Base-by-base conservation (phyloP, 2,797 vertebrate species). In the Dicrostonyx torquatus region DNA sequence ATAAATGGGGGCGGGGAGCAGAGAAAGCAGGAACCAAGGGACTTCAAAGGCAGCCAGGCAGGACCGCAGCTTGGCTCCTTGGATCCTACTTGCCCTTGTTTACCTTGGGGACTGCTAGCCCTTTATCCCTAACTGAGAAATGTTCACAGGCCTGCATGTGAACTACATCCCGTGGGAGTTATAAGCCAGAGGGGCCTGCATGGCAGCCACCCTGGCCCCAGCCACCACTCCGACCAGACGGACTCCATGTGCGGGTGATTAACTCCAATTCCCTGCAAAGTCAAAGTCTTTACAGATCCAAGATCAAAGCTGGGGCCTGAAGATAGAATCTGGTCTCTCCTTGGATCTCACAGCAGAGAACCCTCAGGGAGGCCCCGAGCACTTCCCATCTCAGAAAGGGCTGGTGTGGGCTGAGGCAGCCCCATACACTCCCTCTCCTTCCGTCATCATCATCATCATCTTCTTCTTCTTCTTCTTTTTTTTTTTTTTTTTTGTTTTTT, bases 261-360 rank as follows among this genome's bases (percentile, higher is more conserved):
- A 55, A 84, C 50, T 86, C 85, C 73, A 82, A 60, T 70, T 91
- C 92, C 77, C 87, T 58, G 26, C 76, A 79, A 77, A 95, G 91
- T 77, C 82, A 88, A 90, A 87, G 58, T 72, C 78, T 91, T 55
- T 22, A 48, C 34, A 92, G 83, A 89, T 48, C n/a, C 5, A 18
- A 66, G 60, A 97, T 85, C 91, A 91, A 86, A 88, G 96, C 79
- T 12, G 34, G 55, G 58, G 58, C 62, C 84, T 4, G 8, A n/a
- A 73, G 70, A 82, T 18, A 89, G 73, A 90, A 90, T 73, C 48
- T 53, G 53, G 64, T 26, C 84, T 40, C 34, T 60, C 48, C 29
- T 70, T 83, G 58, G 87, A 75, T 8, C 72, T 22, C n/a, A 58
- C 0, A 34, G 85, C 60, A 79, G 53, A 73, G 37, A 84, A 31